These are phyloP conservation scores for Tiliqua scincoides DNA, from an alignment of 2,113 vertebrate genomes.

Conservation along the genomic window DNA sequence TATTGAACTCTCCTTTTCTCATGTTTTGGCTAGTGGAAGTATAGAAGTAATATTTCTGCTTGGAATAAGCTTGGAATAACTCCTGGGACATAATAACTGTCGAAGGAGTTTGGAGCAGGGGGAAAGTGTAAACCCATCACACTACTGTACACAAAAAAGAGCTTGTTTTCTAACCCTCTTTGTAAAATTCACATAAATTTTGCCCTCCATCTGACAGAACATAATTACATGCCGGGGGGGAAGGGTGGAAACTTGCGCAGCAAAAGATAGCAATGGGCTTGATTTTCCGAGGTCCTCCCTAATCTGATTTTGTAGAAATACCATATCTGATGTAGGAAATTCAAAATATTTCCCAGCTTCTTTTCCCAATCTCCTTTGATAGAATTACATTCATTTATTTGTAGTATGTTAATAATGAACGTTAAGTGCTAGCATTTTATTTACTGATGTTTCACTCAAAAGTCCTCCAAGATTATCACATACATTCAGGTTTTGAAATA, in stretches of 20 bases:
- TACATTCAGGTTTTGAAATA: constrained; percentile 52
- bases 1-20: not conserved
- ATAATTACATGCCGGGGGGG: not conserved
- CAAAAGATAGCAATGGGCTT: not conserved
- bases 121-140: not conserved
- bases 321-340: not conserved
- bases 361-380: constrained; percentile 28
- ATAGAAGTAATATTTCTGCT: not conserved
- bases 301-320: constrained; percentile 26
- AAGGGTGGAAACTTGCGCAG: not conserved
- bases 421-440: constrained; percentile 13
- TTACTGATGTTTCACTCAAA: not conserved
- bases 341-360: constrained; percentile 36
- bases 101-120: not conserved
- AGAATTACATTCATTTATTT: constrained; percentile 21
- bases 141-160: not conserved
- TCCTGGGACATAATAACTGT: not conserved
- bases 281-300: constrained; percentile 24
- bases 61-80: not conserved
- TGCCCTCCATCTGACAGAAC: constrained; percentile 1
- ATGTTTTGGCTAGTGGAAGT: not conserved
- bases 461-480: constrained; percentile 13
- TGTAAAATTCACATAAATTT: not conserved
- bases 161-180: not conserved
- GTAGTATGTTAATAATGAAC: constrained; percentile 2